Evolutionary conservation across 2,797 vertebrate species (phyloP).

Genomic region (Amblyraja radiata): DNA sequence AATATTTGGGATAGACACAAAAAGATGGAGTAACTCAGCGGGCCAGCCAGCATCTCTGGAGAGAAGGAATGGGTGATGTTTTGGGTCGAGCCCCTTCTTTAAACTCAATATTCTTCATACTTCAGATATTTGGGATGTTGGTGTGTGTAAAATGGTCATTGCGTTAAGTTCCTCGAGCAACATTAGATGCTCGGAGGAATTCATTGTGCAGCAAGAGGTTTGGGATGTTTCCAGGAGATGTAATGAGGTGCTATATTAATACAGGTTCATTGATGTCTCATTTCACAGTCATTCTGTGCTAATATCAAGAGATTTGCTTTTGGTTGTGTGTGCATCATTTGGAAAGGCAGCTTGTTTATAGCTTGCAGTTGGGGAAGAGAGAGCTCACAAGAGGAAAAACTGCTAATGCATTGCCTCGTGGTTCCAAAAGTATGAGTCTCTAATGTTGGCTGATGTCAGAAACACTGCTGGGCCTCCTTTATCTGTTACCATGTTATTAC

Average conservation of each 20-base stretch:
- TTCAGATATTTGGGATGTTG: background rate
- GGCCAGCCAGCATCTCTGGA: too few relatives aligned
- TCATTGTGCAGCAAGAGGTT: background rate
- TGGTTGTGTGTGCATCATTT: background rate
- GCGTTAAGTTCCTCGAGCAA: background rate
- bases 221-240: background rate
- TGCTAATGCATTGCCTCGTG: background rate
- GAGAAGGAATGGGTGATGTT: too few relatives aligned
- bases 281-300: background rate
- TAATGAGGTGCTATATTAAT: background rate
- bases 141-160: background rate
- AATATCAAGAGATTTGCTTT: too few relatives aligned
- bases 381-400: background rate
- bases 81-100: too few relatives aligned
- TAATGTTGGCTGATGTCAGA: background rate
- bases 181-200: background rate
- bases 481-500: background rate
- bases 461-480: background rate
- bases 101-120: too few relatives aligned
- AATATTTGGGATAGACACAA: too few relatives aligned
- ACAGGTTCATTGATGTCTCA: background rate
- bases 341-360: background rate
- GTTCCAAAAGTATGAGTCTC: background rate
- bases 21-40: too few relatives aligned
- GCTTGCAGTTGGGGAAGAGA: background rate